A percentile compares a stretch with the other conserved stretches of the same genome.
Conservation (phyloP, 2,797 vertebrate genomes). For the Arnoldichthys spilopterus region DNA sequence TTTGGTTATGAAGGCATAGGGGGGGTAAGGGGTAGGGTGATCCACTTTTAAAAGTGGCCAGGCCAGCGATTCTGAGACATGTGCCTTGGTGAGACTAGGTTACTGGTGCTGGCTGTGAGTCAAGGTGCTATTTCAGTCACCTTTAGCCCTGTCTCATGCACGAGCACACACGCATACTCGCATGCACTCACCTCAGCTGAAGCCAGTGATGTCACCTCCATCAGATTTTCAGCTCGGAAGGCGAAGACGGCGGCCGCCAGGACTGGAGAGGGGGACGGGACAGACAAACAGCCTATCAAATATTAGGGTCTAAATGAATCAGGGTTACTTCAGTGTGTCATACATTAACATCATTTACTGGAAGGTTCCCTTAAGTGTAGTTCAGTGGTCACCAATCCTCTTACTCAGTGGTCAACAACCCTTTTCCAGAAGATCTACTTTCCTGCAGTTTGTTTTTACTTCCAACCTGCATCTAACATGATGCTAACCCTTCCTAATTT, state of each 20-base stretch:
- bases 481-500: too few relatives aligned
- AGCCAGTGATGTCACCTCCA: slow-evolving; percentile 97
- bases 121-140: slow-evolving; percentile 86
- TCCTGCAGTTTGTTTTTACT: too few relatives aligned
- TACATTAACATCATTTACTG: background rate
- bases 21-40: slow-evolving; percentile 35
- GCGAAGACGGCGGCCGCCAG: slow-evolving; percentile 97
- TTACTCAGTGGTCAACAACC: too few relatives aligned
- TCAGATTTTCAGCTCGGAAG: slow-evolving; percentile 97
- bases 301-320: background rate
- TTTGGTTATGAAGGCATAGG: slow-evolving; percentile 41
- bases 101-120: slow-evolving; percentile 78
- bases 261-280: slow-evolving; percentile 72
- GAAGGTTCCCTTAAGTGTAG: background rate
- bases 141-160: slow-evolving; percentile 46
- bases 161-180: slow-evolving; percentile 21
- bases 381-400: too few relatives aligned
- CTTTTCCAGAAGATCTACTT: too few relatives aligned
- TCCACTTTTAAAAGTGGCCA: slow-evolving; percentile 63
- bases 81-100: slow-evolving; percentile 77
- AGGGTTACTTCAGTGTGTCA: background rate
- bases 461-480: too few relatives aligned
- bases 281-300: slow-evolving; percentile 20
- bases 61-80: slow-evolving; percentile 74
- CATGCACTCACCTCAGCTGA: slow-evolving; percentile 84